phyloP scores from a whole-genome alignment of 2,113 vertebrate species.

The Trematomus loennbergii region DNA sequence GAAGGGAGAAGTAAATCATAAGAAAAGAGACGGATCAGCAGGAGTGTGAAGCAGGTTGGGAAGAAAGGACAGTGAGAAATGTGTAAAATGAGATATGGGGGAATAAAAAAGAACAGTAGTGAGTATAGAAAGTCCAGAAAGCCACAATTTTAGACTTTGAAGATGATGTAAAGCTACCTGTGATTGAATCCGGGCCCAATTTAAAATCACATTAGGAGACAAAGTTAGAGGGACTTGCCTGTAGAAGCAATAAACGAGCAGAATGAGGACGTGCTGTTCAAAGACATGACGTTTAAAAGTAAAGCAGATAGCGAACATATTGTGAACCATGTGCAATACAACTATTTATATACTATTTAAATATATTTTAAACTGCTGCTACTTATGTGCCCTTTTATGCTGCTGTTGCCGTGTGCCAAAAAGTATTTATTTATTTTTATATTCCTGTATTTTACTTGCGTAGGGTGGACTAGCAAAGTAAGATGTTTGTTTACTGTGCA shows the following conservation, averaged over 20 bases:
- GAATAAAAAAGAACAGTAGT: background rate
- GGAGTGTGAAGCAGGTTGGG: background rate
- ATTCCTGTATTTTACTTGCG: too few species aligned
- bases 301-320: constrained; percentile 15
- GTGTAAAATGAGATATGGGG: constrained; percentile 17
- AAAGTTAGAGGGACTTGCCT: constrained; percentile 12
- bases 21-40: background rate
- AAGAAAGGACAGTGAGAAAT: background rate
- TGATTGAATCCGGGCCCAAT: constrained; percentile 41
- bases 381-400: too few species aligned
- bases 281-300: constrained; percentile 8
- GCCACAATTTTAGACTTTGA: constrained; percentile 7
- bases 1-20: background rate
- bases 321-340: too few species aligned
- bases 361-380: too few species aligned
- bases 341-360: too few species aligned
- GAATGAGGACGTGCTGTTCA: constrained; percentile 45
- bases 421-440: too few species aligned
- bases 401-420: too few species aligned
- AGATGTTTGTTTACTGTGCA: too few species aligned
- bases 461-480: too few species aligned
- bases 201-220: constrained; percentile 44
- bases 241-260: constrained; percentile 13
- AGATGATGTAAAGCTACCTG: constrained; percentile 22
- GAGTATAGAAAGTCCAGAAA: background rate